phyloP scores from a whole-genome alignment of 2,797 vertebrate genomes.

The Paedocypris micromegethes region DNA sequence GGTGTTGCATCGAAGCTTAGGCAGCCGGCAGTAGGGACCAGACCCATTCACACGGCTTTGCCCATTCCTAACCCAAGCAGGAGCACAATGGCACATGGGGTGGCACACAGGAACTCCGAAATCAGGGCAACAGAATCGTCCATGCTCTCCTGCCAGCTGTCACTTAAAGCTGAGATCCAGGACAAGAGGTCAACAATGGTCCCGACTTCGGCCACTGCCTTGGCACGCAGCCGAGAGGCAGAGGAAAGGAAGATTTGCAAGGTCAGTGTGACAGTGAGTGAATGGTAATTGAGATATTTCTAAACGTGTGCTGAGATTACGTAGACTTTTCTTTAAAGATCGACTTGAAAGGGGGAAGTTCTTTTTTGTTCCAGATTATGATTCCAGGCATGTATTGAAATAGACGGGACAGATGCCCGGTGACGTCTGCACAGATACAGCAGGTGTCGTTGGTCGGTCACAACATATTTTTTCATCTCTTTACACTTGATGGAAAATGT shows the following conservation, averaged over 20 bases:
- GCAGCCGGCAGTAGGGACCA: constrained; percentile 80
- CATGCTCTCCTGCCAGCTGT: constrained; percentile 76
- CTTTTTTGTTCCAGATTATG: constrained; percentile 5
- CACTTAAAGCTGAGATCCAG: constrained; percentile 78
- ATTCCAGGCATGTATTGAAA: background rate
- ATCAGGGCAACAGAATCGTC: constrained; percentile 64
- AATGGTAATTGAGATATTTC: background rate
- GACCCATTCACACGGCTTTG: constrained; percentile 86
- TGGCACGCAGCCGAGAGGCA: constrained; percentile 59
- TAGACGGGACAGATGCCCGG: background rate
- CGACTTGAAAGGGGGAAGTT: too few relatives aligned
- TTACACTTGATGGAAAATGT: background rate
- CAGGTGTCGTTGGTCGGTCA: constrained; percentile 15
- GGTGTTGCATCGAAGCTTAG: constrained; percentile 91
- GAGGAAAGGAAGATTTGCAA: constrained; percentile 94
- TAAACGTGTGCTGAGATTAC: constrained; percentile 1
- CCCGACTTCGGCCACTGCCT: constrained; percentile 28
- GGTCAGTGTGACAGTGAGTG: constrained; percentile 56
- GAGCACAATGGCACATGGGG: constrained; percentile 61
- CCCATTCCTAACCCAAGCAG: constrained; percentile 74
- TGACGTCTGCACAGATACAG: background rate
- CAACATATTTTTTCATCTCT: background rate
- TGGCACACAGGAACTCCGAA: constrained; percentile 72
- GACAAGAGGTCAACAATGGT: constrained; percentile 60
- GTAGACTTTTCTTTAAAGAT: background rate